Conservation (phyloP, 1,140 invertebrate genomes). For the Triops cancriformis region DNA sequence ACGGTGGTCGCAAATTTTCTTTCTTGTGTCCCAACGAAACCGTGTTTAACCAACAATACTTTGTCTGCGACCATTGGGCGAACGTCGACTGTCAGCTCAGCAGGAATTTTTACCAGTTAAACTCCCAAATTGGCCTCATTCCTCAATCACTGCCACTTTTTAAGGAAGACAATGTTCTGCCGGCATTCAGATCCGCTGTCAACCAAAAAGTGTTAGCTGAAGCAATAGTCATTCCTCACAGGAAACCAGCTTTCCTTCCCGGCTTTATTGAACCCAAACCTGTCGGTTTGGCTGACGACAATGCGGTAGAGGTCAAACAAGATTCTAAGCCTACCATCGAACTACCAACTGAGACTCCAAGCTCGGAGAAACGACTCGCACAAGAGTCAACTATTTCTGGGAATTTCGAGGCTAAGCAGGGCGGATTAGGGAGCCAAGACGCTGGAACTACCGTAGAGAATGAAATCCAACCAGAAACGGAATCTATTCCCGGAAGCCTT, state of each 20-base stretch:
- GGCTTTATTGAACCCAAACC: background rate
- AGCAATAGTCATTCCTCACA: background rate
- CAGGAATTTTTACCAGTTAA: conserved; percentile 23
- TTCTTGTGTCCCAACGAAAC: conserved; percentile 43
- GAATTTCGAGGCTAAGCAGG: too few relatives aligned
- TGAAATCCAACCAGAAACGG: too few relatives aligned
- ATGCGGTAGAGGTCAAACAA: too few relatives aligned
- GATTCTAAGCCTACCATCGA: too few relatives aligned
- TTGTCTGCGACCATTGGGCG: conserved; percentile 41
- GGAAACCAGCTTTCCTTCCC: background rate
- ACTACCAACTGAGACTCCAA: too few relatives aligned
- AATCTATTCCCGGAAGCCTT: too few relatives aligned
- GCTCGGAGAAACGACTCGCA: too few relatives aligned
- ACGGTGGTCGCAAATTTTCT: conserved; percentile 34
- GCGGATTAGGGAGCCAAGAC: too few relatives aligned
- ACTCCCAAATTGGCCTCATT: conserved; percentile 20
- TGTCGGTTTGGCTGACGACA: background rate
- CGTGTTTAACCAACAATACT: conserved; percentile 40
- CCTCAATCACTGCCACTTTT: conserved; percentile 14
- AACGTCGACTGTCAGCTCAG: conserved; percentile 35
- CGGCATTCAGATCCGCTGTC: background rate
- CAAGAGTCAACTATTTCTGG: too few relatives aligned
- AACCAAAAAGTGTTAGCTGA: background rate
- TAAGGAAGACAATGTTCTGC: background rate
- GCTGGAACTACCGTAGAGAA: too few relatives aligned